These are phyloP conservation scores for Sminthurinus aureus DNA, from an alignment of 2,888 invertebrate species.

Conservation along the genomic window DNA sequence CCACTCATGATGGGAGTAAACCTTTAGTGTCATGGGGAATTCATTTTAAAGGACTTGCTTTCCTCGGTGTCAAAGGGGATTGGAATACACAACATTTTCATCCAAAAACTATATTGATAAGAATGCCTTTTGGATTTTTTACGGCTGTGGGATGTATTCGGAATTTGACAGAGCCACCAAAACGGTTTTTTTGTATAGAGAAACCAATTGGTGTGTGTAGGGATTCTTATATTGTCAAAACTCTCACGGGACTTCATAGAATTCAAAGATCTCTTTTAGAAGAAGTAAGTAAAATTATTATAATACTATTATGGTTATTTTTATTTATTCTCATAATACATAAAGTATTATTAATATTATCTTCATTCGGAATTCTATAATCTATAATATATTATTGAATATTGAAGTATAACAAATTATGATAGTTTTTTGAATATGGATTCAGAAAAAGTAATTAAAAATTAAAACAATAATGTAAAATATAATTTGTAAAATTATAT, in stretches of 20 bases:
- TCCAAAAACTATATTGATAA: constrained; percentile 80
- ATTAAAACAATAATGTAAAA: no score
- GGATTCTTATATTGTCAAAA: constrained; percentile 54
- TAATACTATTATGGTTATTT: no score
- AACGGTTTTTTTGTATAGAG: constrained; percentile 39
- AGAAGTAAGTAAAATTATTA: constrained; percentile 49
- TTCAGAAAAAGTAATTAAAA: constrained; percentile 55
- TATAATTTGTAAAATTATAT: no score
- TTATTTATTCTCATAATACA: background rate
- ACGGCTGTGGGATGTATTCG: constrained; percentile 67
- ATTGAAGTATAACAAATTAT: no score
- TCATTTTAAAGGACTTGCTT: constrained; percentile 82
- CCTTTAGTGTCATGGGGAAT: constrained; percentile 75
- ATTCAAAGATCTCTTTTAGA: constrained; percentile 57
- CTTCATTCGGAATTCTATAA: no score
- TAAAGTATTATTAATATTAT: background rate
- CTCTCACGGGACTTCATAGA: constrained; percentile 51
- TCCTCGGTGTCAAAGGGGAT: constrained; percentile 64
- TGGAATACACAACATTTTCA: constrained; percentile 68
- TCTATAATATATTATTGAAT: no score
- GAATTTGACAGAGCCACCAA: constrained; percentile 54
- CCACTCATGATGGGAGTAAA: constrained; percentile 55
- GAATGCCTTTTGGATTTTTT: constrained; percentile 87
- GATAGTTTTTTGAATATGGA: no score
- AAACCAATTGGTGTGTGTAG: constrained; percentile 38